Evolutionary conservation across 2,797 vertebrate genomes (phyloP).

Genomic region (Adelosebastes latens): DNA sequence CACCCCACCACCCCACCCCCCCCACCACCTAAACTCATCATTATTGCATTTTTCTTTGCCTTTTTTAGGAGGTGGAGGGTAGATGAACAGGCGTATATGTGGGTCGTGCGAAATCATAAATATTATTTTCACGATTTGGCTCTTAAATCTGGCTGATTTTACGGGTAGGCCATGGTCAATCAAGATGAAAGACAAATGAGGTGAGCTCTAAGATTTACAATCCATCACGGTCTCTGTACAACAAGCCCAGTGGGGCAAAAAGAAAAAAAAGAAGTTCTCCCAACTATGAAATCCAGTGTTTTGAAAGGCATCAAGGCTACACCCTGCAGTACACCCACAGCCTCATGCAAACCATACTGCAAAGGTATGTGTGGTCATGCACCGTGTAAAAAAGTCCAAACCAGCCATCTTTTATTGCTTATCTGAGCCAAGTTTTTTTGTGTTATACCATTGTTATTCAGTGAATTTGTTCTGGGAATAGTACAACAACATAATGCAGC

Average conservation of each 20-base stretch:
- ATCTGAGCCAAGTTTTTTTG: slow-evolving; percentile 15
- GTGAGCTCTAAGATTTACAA: slow-evolving; percentile 42
- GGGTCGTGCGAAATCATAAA: slow-evolving; percentile 25
- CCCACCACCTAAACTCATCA: background rate
- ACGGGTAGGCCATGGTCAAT: slow-evolving; percentile 21
- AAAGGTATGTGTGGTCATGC: slow-evolving; percentile 53
- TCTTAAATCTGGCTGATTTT: slow-evolving; percentile 43
- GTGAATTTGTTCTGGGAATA: background rate
- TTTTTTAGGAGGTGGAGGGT: background rate
- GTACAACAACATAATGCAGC: background rate
- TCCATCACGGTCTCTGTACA: slow-evolving; percentile 9
- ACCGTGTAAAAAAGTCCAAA: slow-evolving; percentile 4
- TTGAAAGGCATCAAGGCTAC: slow-evolving; percentile 24
- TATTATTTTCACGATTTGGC: slow-evolving; percentile 42
- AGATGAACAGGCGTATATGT: slow-evolving; percentile 21
- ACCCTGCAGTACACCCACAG: slow-evolving; percentile 19
- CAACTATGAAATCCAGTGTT: slow-evolving; percentile 30
- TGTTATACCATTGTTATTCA: slow-evolving; percentile 10
- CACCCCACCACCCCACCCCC: background rate
- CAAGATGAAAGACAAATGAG: slow-evolving; percentile 52
- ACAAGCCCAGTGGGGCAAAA: slow-evolving; percentile 20
- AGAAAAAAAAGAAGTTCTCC: background rate
- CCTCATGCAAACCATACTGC: slow-evolving; percentile 38
- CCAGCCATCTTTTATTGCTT: background rate
- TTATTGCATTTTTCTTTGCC: slow-evolving; percentile 19